Percentiles rank a stretch among this genome's conserved stretches.
phyloP scores from a whole-genome alignment of 2,888 invertebrate genomes.

The Loripinus fragilis region DNA sequence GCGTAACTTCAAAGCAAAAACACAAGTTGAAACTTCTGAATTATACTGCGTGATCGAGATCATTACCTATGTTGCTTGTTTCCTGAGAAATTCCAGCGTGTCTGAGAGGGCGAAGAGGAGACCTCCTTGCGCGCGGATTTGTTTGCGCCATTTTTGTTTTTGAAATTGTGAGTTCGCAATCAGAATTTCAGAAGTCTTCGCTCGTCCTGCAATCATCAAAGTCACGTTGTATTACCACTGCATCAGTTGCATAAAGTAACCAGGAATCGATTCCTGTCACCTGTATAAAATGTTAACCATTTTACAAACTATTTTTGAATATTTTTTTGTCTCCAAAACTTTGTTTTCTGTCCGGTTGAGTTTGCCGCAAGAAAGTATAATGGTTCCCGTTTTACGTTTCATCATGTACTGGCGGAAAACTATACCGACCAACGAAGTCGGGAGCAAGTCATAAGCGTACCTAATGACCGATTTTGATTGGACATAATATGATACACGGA shows the following conservation, averaged over 20 bases:
- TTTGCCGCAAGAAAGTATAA: not conserved
- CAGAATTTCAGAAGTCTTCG: not conserved
- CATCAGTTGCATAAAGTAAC: not conserved
- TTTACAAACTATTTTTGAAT: not conserved
- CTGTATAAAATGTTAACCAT: not conserved
- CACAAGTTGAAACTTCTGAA: too few relatives aligned
- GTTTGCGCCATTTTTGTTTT: conserved; percentile 35
- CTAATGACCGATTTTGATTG: not conserved
- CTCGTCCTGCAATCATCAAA: not conserved
- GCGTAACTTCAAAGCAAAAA: too few relatives aligned
- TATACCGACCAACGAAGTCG: not conserved
- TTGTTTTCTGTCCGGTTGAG: not conserved
- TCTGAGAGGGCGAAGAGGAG: conserved; percentile 23
- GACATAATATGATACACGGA: not conserved
- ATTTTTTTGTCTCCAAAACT: not conserved
- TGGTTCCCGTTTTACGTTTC: not conserved
- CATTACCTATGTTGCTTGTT: conserved; percentile 38
- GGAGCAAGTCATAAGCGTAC: not conserved
- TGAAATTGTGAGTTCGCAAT: not conserved
- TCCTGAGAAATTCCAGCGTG: conserved; percentile 29
- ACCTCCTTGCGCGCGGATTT: conserved; percentile 28
- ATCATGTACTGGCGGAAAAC: not conserved
- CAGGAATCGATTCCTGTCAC: not conserved
- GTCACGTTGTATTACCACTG: not conserved
- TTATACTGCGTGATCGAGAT: too few relatives aligned